A percentile compares a stretch with the other conserved stretches of the same genome.
These are phyloP conservation scores for Spheniscus humboldti DNA, from an alignment of 2,797 vertebrate species.

Conservation along the genomic window DNA sequence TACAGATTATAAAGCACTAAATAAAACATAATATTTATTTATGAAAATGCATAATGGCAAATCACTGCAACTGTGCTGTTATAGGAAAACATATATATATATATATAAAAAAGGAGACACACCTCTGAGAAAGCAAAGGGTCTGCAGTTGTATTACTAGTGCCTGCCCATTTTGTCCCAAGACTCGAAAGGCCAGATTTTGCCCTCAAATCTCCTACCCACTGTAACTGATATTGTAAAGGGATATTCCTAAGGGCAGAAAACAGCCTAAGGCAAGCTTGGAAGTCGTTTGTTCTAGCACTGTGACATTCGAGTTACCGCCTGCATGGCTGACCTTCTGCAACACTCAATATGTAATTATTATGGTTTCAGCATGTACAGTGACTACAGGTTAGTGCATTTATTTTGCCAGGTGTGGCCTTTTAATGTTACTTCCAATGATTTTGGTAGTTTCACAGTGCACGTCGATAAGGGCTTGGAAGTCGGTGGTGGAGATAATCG, in stretches of 20 bases:
- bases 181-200: background rate
- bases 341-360: background rate
- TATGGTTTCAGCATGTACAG: background rate
- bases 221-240: background rate
- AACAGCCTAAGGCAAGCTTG: background rate
- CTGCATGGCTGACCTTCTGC: background rate
- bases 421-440: background rate
- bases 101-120: background rate
- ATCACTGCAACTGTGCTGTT: conserved; percentile 9
- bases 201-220: background rate
- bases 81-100: background rate
- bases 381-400: background rate
- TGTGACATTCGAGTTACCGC: background rate
- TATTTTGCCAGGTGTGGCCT: background rate
- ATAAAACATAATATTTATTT: conserved; percentile 75
- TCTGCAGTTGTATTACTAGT: background rate
- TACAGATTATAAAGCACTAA: conserved; percentile 66
- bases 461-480: background rate
- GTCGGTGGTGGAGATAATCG: background rate
- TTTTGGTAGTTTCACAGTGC: background rate
- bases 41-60: conserved; percentile 62
- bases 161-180: conserved; percentile 4
- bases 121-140: conserved; percentile 1
- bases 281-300: background rate
- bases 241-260: background rate